Percentiles rank a stretch among this genome's conserved stretches.
Conservation (phyloP, 2,113 vertebrate species). For the Antennarius striatus region DNA sequence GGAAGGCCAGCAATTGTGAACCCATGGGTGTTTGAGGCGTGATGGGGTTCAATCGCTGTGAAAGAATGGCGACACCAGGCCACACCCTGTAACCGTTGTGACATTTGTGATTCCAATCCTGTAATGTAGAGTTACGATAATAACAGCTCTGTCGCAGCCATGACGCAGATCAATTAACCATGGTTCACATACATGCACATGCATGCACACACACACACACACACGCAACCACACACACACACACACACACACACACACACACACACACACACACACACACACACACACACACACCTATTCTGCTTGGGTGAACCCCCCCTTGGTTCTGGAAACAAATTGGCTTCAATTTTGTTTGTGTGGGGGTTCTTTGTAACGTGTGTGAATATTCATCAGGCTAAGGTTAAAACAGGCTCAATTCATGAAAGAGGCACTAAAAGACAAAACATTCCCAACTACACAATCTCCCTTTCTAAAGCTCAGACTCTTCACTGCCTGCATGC, state of each 20-base stretch:
- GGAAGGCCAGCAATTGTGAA: constrained; percentile 15
- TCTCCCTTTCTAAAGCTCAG: constrained; percentile 35
- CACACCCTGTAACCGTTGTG: constrained; percentile 26
- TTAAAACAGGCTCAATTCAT: constrained; percentile 33
- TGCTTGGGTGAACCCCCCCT: constrained; percentile 9
- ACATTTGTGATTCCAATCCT: constrained; percentile 43
- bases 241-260: constrained; percentile 7
- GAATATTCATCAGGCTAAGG: constrained; percentile 71
- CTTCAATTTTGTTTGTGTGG: constrained; percentile 56
- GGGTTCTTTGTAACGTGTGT: constrained; percentile 57
- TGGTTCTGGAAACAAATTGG: constrained; percentile 50
- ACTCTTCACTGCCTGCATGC: constrained; percentile 19
- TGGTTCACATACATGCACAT: constrained; percentile 10
- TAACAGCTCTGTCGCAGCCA: constrained; percentile 31
- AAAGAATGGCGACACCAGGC: not conserved
- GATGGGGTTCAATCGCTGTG: not conserved
- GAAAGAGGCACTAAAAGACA: constrained; percentile 52
- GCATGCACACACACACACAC: too few relatives aligned
- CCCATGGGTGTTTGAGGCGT: not conserved
- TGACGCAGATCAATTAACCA: constrained; percentile 26
- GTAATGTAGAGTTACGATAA: constrained; percentile 22
- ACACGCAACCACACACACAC: too few relatives aligned
- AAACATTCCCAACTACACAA: constrained; percentile 64
- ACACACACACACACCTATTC: constrained; percentile 13
- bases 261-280: constrained; percentile 3